A percentile compares a stretch with the other conserved stretches of the same genome.
These are phyloP conservation scores for Tachysurus fulvidraco DNA, from an alignment of 2,113 vertebrate genomes.

Conservation along the genomic window DNA sequence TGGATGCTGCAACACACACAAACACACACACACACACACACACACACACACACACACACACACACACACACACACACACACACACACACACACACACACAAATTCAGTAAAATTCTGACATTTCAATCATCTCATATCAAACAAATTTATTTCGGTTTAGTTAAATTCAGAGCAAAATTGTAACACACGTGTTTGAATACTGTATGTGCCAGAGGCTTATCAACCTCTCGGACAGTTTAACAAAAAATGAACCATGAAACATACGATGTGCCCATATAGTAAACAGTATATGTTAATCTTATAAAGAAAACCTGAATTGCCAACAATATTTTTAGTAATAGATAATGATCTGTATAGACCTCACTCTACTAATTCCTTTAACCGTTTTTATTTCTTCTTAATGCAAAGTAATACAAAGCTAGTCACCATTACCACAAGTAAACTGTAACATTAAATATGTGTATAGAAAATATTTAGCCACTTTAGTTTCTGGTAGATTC, in stretches of 20 bases:
- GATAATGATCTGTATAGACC: not conserved
- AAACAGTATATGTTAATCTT: not conserved
- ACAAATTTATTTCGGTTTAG: not conserved
- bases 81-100: slow-evolving; percentile 57
- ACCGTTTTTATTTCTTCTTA: not conserved
- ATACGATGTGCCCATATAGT: not conserved
- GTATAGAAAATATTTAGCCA: not conserved
- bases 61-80: slow-evolving; percentile 58
- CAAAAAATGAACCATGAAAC: not conserved
- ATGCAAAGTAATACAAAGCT: not conserved
- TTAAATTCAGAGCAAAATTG: not conserved
- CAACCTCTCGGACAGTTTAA: not conserved
- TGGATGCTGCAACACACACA: slow-evolving; percentile 81
- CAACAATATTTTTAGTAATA: not conserved
- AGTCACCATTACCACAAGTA: not conserved
- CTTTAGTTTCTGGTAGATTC: not conserved
- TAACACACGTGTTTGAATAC: not conserved
- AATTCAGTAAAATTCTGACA: slow-evolving; percentile 16
- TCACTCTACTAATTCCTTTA: not conserved
- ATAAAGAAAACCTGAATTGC: not conserved
- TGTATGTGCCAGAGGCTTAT: not conserved
- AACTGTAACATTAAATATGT: not conserved
- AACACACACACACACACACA: slow-evolving; percentile 40
- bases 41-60: slow-evolving; percentile 55
- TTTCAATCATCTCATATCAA: not conserved